Base-by-base conservation (phyloP, 2,797 vertebrate genomes). In the Sparus aurata region DNA sequence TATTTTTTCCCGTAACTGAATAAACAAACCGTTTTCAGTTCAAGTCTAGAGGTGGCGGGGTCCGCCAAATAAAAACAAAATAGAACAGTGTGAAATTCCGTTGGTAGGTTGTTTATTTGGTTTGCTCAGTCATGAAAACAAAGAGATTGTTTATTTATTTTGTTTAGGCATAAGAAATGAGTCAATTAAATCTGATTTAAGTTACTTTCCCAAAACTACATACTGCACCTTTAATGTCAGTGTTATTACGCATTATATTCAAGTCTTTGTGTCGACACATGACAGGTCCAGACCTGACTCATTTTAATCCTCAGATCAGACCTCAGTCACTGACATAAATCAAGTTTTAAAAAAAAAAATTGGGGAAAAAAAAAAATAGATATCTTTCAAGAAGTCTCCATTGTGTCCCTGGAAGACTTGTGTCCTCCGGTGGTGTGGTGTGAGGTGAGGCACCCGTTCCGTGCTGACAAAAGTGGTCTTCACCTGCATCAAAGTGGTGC, bases 401-500 rank as follows among this genome's bases (percentile, higher is more conserved):
- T 16, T 23, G 43, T 75, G 30, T 80, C 66, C 73, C 79, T 57
- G 59, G 85, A 73, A 68, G 64, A 73, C 76, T 53, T 55, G 23
- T 57, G 9, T 52, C 65, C 54, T 84, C 73, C 66, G 13, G 74
- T 50, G 63, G 77, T 50, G 46, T 4, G 18, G 75, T 54, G 64
- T 74, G 62, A 38, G 54, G 64, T 74, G 62, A 38, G 38, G 10
- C 38, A 38, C 60, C 54, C 65, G 34, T 68, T 27, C 53, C 68
- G 25, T 20, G 71, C 73, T 59, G 77, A 85, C 75, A 86, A 84
- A 75, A 83, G 71, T 77, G 58, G 65, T 87, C 83, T 79, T 87
- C 81, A 87, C 83, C 84, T 88, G 55, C 73, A 76, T 88, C 85
- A 87, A 85, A 87, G 85, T 46, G 1, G 18, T 25, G 17, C 63